Evolutionary conservation across 2,113 vertebrate species (phyloP), one percentile per base, ranked within the genome.

Genomic region (Sapayoa aenigma): DNA sequence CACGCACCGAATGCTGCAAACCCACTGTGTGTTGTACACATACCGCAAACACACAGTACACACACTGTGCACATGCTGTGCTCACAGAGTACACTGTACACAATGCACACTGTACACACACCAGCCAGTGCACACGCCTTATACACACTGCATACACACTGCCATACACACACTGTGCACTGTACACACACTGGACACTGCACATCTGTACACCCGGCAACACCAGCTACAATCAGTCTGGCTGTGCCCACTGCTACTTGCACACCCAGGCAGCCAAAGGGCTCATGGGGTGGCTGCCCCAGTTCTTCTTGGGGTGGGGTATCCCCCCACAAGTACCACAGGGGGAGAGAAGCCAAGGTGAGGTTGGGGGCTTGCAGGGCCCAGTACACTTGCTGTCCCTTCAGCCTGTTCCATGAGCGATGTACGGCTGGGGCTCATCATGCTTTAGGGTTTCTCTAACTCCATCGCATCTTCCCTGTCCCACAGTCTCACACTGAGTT

Each of bases 391-490:
- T 14, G 14, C 30, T 24, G 11, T 25, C 33, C 60, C 21, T 12
- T 30, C 62, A 65, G 27, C 27, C 28, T 42, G 22, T 55, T 59
- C 20, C 9, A 8, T 30, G 14, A 22, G 18, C 19, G 7, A 14
- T 0, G 1, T 0, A 1, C 18, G 15, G 11, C 13, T 53, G 42
- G 18, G 16, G 19, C 0, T 8, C 14, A 44, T 50, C 6, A 1
- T 14, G 14, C 27, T 39, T 67, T 14, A 18, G 16, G 11, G 7
- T 31, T 58, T 78, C 30, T 75, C 8, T 22, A 46, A 15, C 17
- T n/a, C 62, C 10, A 2, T 10, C 25, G 33, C 5, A 2, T 8
- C 37, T 60, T 18, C 30, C 4, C 27, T 3, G 0, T 37, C 21
- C 13, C 7, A 5, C 2, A 4, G 5, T 23, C 20, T 67, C 24